Percentiles rank a stretch among this genome's conserved stretches.
phyloP scores from a whole-genome alignment of 2,888 invertebrate genomes.

The Acrobasis repandana region DNA sequence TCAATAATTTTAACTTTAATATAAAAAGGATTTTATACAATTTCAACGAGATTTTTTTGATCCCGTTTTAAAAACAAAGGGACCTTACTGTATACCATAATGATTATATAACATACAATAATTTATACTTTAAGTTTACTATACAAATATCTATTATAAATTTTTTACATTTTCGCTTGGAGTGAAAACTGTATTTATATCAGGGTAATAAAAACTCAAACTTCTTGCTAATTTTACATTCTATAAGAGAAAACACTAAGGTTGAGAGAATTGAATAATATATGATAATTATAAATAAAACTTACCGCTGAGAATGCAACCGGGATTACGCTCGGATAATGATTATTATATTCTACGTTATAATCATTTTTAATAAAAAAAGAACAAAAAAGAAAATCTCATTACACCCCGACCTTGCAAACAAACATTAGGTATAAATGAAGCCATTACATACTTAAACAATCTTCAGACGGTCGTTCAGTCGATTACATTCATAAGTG shows the following conservation, averaged over 20 bases:
- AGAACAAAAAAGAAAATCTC: not conserved
- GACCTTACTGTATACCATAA: not conserved
- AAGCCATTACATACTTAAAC: slow-evolving; percentile 25
- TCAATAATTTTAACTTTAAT: not conserved
- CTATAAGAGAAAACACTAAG: too few species aligned
- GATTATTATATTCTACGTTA: too few species aligned
- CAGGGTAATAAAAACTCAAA: too few species aligned
- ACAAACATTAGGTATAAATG: slow-evolving; percentile 19
- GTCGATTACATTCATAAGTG: slow-evolving; percentile 20
- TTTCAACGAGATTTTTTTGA: not conserved
- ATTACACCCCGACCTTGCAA: not conserved
- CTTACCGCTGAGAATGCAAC: too few species aligned
- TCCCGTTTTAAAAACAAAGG: not conserved
- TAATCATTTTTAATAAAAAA: not conserved
- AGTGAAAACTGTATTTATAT: slow-evolving; percentile 25
- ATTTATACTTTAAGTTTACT: slow-evolving; percentile 8
- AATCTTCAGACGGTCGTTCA: slow-evolving; percentile 20
- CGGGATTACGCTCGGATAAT: too few species aligned
- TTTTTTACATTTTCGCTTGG: slow-evolving; percentile 35
- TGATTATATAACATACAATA: slow-evolving; percentile 3
- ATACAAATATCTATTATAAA: slow-evolving; percentile 22
- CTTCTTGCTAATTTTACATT: too few species aligned
- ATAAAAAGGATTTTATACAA: not conserved
- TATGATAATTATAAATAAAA: too few species aligned
- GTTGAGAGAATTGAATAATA: too few species aligned